These are phyloP conservation scores for Pollenia amentaria DNA, from an alignment of 2,888 invertebrate species.

Conservation along the genomic window DNA sequence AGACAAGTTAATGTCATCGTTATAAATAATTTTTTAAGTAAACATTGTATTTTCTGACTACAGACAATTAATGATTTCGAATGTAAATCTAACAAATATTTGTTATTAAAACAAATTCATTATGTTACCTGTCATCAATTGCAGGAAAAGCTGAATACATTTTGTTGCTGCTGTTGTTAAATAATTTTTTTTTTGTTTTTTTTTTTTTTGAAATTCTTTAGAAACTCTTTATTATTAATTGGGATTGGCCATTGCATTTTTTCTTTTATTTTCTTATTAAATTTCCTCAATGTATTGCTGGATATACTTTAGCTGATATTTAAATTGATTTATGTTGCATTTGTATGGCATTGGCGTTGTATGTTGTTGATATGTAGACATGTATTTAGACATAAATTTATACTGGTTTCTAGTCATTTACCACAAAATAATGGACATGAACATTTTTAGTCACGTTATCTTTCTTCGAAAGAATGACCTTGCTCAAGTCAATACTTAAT, in stretches of 20 bases:
- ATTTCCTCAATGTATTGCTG: conserved; percentile 16
- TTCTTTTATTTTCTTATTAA: conserved; percentile 17
- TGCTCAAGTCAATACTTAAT: conserved; percentile 21
- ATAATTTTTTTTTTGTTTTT: not conserved
- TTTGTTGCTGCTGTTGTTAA: not conserved
- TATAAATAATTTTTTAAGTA: not conserved
- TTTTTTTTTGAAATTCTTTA: not conserved
- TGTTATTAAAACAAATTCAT: no score
- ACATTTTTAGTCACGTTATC: conserved; percentile 64
- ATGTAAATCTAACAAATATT: no score
- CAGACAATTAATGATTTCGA: no score
- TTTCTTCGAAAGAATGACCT: conserved; percentile 67
- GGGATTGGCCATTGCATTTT: not conserved
- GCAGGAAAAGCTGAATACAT: not conserved
- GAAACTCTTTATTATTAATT: not conserved
- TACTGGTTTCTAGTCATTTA: conserved; percentile 26
- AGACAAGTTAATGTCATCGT: not conserved
- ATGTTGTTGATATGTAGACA: conserved; percentile 13
- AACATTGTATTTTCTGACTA: no score
- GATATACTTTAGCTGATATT: conserved; percentile 11
- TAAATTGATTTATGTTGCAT: conserved; percentile 61
- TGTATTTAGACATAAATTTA: conserved; percentile 20
- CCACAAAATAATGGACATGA: conserved; percentile 22
- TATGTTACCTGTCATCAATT: no score
- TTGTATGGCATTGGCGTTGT: not conserved